Evolutionary conservation across 2,888 invertebrate genomes (phyloP).

Genomic region (Leptopilina syphax): DNA sequence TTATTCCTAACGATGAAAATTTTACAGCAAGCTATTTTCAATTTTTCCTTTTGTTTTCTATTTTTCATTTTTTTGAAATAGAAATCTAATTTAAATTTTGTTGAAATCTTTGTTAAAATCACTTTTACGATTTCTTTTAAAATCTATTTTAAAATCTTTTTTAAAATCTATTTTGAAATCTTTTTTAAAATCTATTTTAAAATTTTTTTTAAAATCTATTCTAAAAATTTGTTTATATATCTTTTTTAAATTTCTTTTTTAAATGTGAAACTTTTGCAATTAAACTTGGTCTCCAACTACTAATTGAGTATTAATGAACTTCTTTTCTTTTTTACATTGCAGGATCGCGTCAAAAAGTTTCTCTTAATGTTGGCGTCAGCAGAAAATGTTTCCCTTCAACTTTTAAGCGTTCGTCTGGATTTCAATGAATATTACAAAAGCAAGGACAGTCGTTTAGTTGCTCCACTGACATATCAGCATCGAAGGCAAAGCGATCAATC

Average conservation of each 20-base stretch:
- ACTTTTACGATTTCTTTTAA: no score
- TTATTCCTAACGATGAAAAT: background rate
- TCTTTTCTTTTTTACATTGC: constrained; percentile 59
- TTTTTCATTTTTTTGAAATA: background rate
- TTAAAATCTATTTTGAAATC: no score
- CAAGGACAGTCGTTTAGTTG: constrained; percentile 86
- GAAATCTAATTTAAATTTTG: background rate
- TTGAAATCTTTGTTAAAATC: no score
- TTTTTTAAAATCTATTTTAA: no score
- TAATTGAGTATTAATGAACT: constrained; percentile 1
- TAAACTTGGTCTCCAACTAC: no score
- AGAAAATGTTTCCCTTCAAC: constrained; percentile 90
- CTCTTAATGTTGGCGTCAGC: constrained; percentile 90
- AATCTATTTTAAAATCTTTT: no score
- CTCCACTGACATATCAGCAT: constrained; percentile 77
- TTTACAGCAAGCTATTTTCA: background rate
- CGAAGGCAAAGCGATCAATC: constrained; percentile 71
- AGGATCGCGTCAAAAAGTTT: constrained; percentile 92
- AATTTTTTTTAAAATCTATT: no score
- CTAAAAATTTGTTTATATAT: no score
- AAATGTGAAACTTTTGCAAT: background rate
- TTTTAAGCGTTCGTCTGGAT: constrained; percentile 93
- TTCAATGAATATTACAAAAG: constrained; percentile 97
- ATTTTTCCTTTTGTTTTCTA: background rate
- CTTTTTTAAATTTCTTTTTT: no score